Percentiles rank a stretch among this genome's conserved stretches.
These are phyloP conservation scores for Pocillopora meandrina DNA, from an alignment of 92 coral and sea anemone genomes.

Conservation along the genomic window DNA sequence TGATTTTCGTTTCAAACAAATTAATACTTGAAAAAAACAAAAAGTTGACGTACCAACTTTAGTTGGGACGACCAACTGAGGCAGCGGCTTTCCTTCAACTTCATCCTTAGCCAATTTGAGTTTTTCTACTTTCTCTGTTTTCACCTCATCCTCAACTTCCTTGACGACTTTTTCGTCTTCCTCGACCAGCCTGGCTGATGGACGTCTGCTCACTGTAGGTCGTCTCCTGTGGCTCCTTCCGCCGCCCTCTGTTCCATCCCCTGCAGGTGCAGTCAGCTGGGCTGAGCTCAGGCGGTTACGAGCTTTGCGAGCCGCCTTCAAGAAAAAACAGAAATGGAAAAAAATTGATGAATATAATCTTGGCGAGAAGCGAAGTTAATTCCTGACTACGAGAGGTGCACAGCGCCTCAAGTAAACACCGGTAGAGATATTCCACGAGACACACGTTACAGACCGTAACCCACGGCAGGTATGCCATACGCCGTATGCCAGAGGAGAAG, in stretches of 20 bases:
- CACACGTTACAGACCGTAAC: too few species aligned
- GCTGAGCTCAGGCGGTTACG: constrained; percentile 88
- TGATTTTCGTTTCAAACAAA: too few species aligned
- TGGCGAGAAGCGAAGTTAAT: too few species aligned
- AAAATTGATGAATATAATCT: neutral
- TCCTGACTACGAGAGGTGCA: too few species aligned
- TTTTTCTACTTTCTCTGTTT: neutral
- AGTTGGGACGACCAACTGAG: constrained; percentile 1
- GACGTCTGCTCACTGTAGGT: constrained; percentile 83
- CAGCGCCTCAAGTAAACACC: too few species aligned
- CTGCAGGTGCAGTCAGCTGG: constrained; percentile 44
- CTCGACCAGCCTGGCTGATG: constrained; percentile 53
- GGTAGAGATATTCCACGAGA: too few species aligned
- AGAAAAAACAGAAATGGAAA: too few species aligned
- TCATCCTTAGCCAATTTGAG: constrained; percentile 23
- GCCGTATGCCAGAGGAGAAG: too few species aligned
- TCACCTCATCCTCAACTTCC: neutral
- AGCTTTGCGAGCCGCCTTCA: constrained; percentile 88
- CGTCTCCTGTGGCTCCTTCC: constrained; percentile 78
- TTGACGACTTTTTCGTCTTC: constrained; percentile 52
- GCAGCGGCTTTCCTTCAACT: constrained; percentile 40
- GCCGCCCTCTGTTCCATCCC: constrained; percentile 70
- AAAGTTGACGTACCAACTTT: neutral
- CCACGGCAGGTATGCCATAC: too few species aligned
- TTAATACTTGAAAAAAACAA: neutral